A percentile compares a stretch with the other conserved stretches of the same genome.
Conservation (phyloP, 2,113 vertebrate species). For the Cnemophilus loriae region DNA sequence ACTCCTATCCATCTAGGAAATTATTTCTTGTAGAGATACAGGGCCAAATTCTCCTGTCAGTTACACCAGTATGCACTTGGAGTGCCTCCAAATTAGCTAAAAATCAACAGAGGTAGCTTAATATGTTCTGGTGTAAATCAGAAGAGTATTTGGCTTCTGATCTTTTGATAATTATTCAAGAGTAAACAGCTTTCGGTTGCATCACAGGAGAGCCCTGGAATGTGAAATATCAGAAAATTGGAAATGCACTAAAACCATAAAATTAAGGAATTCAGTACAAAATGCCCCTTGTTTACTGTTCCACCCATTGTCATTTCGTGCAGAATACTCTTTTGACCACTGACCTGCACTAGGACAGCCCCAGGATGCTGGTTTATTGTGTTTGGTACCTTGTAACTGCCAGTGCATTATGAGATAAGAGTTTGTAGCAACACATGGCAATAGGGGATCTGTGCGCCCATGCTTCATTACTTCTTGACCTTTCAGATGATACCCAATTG, state of each 20-base stretch:
- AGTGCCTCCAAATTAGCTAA: constrained; percentile 46
- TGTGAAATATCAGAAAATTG: constrained; percentile 5
- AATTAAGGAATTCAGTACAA: background rate
- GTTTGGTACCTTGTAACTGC: constrained; percentile 43
- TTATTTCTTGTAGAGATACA: constrained; percentile 50
- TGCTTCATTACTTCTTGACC: constrained; percentile 66
- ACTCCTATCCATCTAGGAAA: constrained; percentile 57
- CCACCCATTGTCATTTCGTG: background rate
- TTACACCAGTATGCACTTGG: constrained; percentile 34
- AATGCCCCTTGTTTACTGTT: background rate
- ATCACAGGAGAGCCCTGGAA: constrained; percentile 41
- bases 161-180: constrained; percentile 60
- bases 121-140: constrained; percentile 44
- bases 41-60: constrained; percentile 38
- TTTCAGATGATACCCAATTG: constrained; percentile 64
- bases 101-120: constrained; percentile 49
- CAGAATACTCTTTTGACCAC: background rate
- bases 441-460: constrained; percentile 35
- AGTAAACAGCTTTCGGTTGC: constrained; percentile 41
- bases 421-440: constrained; percentile 64
- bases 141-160: constrained; percentile 52
- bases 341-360: background rate
- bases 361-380: constrained; percentile 21
- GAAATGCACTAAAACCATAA: background rate
- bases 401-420: constrained; percentile 42